Evolutionary conservation across 2,113 vertebrate genomes (phyloP), one percentile per base, ranked within the genome.

Genomic region (Canis aureus): DNA sequence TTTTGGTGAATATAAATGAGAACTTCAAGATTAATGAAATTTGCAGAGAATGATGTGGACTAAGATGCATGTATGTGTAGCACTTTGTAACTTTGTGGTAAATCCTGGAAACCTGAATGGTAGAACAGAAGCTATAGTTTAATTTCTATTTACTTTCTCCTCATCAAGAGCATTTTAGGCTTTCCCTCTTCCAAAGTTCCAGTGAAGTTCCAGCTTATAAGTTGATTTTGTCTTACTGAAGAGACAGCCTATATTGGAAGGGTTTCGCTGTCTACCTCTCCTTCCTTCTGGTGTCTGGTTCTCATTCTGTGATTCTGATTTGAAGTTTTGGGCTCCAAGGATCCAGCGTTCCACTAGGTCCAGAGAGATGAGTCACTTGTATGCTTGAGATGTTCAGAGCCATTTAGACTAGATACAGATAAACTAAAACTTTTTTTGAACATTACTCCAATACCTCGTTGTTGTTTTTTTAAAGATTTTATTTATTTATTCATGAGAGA

Each of bases 11-110:
- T 83, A 3, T 78, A 60, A 82, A 8, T 79, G 49, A 97, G 76
- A 85, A 67, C n/a, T 85, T 93, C 27, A 91, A 86, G 67, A 57
- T 95, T 38, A 73, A 35, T 59, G 71, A 85, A 94, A 55, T 71
- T 91, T 87, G n/a, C 60, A 11, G 3, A 60, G 94, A 93, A 73
- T 66, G 55, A 25, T 91, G 23, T 43, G 43, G 86, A 27, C 59
- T 71, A 9, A 82, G 71, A 55, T 78, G 19, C n/a, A 22, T 43
- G 38, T 32, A 25, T 51, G 38, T 32, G 53, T 38, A 89, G 74
- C 20, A 8, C 90, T 66, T 29, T 78, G 49, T 91, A 73, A 82
- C 32, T 79, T 87, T 60, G 57, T 51, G 55, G 32, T 92, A 88
- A 82, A 43, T 69, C n/a, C 29, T 93, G 29, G 87, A 92, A 88